Base-by-base conservation (phyloP, 2,797 vertebrate species). In the Delichon dasypus region DNA sequence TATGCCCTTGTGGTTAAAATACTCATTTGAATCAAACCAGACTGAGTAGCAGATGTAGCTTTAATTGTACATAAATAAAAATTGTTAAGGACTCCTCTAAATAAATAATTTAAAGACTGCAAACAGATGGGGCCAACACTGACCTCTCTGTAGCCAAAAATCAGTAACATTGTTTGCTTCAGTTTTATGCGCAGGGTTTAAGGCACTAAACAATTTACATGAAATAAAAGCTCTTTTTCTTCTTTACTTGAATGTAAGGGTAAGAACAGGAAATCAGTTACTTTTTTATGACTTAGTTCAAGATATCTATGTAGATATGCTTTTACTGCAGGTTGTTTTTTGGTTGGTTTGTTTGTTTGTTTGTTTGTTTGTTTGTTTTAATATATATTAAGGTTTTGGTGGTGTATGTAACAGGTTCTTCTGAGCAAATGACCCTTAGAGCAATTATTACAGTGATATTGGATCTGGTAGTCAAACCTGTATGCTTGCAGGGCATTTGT, bases 141-240 rank as follows among this genome's bases (percentile, higher is more conserved):
- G 66, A 61, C 5, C 10, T 34, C 25, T 21, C 9, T 16, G 27
- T 58, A 68, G n/a, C 19, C 38, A 61, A 47, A 34, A 73, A 62
- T 26, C 30, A 8, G 47, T 45, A 17, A 29, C 6, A 1, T 13
- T 23, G 18, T 27, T 13, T 19, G 10, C 8, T 30, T 67, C 42
- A 36, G 10, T 22, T 77, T 80, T 36, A 47, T 23, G 13, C 6
- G 6, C 10, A 25, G 20, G 7, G 0, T 0, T 30, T 89, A 51
- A 71, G 54, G 14, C 11, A 58, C 5, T 57, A 64, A 74, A 64
- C 7, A 45, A 38, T 45, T 85, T 26, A 71, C 5, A n/a, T 50
- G 0, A 58, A 79, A 47, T 57, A 65, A 79, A 58, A 34, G 15
- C 5, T 8, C 10, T 36, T 77, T 78, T 78, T 36, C 6, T 68